Evolutionary conservation across 2,888 invertebrate species (phyloP), one percentile per base, ranked within the genome.

Genomic region (Imbricaverruca yamaguchii): DNA sequence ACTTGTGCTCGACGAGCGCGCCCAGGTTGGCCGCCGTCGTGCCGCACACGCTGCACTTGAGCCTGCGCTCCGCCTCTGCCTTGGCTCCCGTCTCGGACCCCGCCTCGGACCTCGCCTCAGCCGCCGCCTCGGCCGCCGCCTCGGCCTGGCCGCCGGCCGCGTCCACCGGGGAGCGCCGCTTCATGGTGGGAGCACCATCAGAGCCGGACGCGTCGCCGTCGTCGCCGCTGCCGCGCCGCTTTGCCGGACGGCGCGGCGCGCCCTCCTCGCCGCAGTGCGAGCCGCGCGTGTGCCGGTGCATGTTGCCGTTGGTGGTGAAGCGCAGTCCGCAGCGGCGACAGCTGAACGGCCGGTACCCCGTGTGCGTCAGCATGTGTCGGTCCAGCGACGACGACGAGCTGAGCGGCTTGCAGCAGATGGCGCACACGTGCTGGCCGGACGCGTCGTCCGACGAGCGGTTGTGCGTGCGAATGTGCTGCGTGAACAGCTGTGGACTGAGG

Each of bases 301-400:
- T 93, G 87, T 93, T 94, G 56, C 93, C 94, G 87, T 94, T 94
- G 21, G 94, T 94, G 63, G 93, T 93, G 87, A 94, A 94, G 69
- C 93, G 92, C 87, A 93, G 91, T 81, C 92, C 91, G 87, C 94
- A 94, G 85, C 91, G 90, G 85, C 91, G 91, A 87, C 94, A 94
- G 85, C 91, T 91, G 87, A 94, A 94, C 6, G 94, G 93, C 15
- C 93, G 89, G 86, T 94, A 93, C 23, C 93, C 93, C 67, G 93
- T 92, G 87, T 94, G 94, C 7, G 93, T 92, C 55, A 94, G 88
- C 85, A 93, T 92, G 88, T 94, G 94, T 57, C 93, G 89, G 86
- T 94, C 94, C 84, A 94, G 88, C 79, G 93, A 93, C 83, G 92
- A 93, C 85, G 92, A 92, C 11, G 93, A 94, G 85, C 93, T 93